Conservation (phyloP, 2,113 vertebrate genomes). For the Rhabdomys dilectus region DNA sequence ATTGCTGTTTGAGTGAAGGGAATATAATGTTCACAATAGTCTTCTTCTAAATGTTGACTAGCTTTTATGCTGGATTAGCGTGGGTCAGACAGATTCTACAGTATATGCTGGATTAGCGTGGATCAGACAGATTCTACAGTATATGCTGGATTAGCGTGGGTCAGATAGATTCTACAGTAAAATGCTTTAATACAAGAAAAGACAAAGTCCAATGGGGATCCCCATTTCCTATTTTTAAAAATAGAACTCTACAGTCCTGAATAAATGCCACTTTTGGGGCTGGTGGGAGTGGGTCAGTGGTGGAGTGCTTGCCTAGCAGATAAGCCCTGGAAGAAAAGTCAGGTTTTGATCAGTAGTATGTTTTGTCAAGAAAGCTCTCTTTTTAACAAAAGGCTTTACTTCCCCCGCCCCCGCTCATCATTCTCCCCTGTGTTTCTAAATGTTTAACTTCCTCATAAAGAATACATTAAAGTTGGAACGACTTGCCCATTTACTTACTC, state of each 20-base stretch:
- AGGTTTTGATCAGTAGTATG: slow-evolving; percentile 41
- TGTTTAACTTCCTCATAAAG: not conserved
- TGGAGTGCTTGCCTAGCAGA: not conserved
- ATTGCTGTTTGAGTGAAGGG: not conserved
- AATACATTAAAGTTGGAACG: not conserved
- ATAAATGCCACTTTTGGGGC: slow-evolving; percentile 2
- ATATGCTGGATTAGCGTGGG: not conserved
- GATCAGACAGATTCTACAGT: not conserved
- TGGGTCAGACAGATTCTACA: no score
- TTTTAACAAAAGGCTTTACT: not conserved
- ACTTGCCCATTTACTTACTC: slow-evolving; percentile 20
- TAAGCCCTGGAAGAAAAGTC: not conserved
- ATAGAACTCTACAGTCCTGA: not conserved
- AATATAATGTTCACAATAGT: not conserved
- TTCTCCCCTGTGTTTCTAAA: slow-evolving; percentile 42
- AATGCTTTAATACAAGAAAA: slow-evolving; percentile 41
- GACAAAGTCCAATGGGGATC: not conserved
- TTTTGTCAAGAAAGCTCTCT: slow-evolving; percentile 19
- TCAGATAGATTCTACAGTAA: not conserved
- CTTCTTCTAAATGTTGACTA: not conserved
- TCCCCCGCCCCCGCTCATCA: slow-evolving; percentile 31
- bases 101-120: no score
- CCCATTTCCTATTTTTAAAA: not conserved
- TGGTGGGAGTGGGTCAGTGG: not conserved
- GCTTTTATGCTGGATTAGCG: not conserved